Base-by-base conservation (phyloP, 2,888 invertebrate genomes). In the Trichogramma dendrolimi region DNA sequence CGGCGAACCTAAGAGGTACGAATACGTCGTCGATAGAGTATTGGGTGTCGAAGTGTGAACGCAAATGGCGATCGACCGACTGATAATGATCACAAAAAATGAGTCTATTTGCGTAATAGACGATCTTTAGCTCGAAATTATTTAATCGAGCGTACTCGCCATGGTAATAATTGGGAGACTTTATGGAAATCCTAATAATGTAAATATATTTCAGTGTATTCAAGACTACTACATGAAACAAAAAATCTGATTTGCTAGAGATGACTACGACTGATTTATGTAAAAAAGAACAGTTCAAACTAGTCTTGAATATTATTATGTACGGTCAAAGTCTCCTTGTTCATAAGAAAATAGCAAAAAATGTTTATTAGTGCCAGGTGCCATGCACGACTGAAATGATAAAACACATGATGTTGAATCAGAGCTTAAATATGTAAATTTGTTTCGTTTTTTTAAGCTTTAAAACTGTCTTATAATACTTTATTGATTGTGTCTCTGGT, bases 31-130 rank as follows among this genome's bases (percentile, higher is more conserved):
- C 68, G 92, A 92, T 81, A 85, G 91, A 79, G 89, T 87, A 64
- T 83, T 91, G 73, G 92, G 92, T 75, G 92, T 92, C 71, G 92
- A 92, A 82, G 92, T 92, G 75, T 92, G 83, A 85, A 47, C 14
- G 10, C n/a, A 52, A 46, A 46, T 10, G n/a, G n/a, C n/a, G 46
- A 10, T 46, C 1, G n/a, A 46, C 10, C 46, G n/a, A n/a, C n/a
- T 46, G n/a, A 10, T 46, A 46, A 46, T 10, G 46, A 46, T 46
- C 10, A 46, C 8, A 46, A 46, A 46, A 10, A 46, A 46, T 27
- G 27, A 27, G 27, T 27, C 27, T 27, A 27, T 27, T 2, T 27
- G 27, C 27, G 27, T 27, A 27, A 27, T 27, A 27, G 27, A 27
- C 27, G 27, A 27, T 27, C 27, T 27, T 27, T 27, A 27, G 27